Percentiles rank a stretch among this genome's conserved stretches.
Conservation (phyloP, 2,888 invertebrate species). For the Yponomeuta malinellus region DNA sequence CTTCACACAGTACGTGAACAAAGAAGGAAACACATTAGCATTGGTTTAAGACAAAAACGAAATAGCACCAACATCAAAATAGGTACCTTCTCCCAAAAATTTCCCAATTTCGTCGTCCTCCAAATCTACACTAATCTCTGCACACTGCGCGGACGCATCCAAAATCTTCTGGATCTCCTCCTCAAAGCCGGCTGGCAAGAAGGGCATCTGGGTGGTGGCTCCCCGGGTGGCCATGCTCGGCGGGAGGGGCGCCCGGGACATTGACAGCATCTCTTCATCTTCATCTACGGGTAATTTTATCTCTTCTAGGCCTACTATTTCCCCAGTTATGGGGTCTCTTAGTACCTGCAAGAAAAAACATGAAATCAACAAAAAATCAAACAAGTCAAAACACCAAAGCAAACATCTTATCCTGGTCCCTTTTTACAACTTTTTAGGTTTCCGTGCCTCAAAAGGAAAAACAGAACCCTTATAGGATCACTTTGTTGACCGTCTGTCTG, state of each 20-base stretch:
- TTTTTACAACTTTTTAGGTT: too few species aligned
- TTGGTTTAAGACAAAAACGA: too few species aligned
- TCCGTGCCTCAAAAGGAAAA: too few species aligned
- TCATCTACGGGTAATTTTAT: slow-evolving; percentile 70
- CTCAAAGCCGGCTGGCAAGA: slow-evolving; percentile 90
- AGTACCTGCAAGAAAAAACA: slow-evolving; percentile 67
- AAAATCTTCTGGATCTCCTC: slow-evolving; percentile 67
- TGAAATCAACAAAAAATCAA: slow-evolving; percentile 6
- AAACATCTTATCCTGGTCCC: too few species aligned
- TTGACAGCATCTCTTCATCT: slow-evolving; percentile 76
- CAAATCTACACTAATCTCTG: slow-evolving; percentile 55
- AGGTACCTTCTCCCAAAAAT: slow-evolving; percentile 67
- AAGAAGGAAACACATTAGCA: too few species aligned
- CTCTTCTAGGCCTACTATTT: slow-evolving; percentile 77
- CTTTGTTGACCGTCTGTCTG: too few species aligned
- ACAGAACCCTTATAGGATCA: too few species aligned
- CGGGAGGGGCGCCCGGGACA: slow-evolving; percentile 85
- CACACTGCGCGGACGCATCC: slow-evolving; percentile 43
- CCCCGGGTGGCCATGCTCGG: slow-evolving; percentile 83
- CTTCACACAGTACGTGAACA: too few species aligned
- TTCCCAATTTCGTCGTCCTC: slow-evolving; percentile 58
- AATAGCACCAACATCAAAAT: neutral
- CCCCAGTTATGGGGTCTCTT: slow-evolving; percentile 85
- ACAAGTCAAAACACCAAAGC: too few species aligned
- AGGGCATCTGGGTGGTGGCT: slow-evolving; percentile 87